phyloP scores from a whole-genome alignment of 2,113 vertebrate genomes.

The Neopipo cinnamomea region DNA sequence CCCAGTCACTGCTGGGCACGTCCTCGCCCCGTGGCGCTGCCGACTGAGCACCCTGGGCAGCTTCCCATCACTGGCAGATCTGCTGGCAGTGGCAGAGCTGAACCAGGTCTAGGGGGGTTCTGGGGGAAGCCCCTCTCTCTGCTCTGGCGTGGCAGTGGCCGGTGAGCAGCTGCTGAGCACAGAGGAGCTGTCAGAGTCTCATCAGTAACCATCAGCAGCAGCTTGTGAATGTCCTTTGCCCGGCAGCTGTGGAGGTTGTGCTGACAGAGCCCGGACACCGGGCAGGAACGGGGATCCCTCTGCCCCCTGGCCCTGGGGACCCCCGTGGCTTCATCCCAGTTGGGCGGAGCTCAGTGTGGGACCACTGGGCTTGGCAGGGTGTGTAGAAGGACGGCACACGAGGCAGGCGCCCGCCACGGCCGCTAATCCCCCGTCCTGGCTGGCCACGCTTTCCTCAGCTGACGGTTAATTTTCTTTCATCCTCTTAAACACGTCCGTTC shows the following conservation, averaged over 20 bases:
- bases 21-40: accelerated
- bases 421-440: background rate
- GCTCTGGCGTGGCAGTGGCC: accelerated
- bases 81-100: background rate
- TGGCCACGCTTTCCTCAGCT: constrained; percentile 40
- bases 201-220: background rate
- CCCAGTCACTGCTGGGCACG: accelerated
- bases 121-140: background rate
- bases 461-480: constrained; percentile 46
- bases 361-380: accelerated
- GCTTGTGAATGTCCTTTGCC: background rate
- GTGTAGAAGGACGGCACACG: background rate
- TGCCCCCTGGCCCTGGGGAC: background rate
- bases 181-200: background rate
- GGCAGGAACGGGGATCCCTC: background rate
- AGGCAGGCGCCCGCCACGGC: accelerated
- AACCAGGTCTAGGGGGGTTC: background rate
- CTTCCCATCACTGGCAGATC: background rate
- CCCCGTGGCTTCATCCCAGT: accelerated
- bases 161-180: background rate
- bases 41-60: background rate
- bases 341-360: background rate
- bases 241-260: background rate
- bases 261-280: background rate
- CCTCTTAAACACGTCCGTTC: constrained; percentile 32